phyloP scores from a whole-genome alignment of 1,140 invertebrate genomes.

The Rhyacophila brunnea region DNA sequence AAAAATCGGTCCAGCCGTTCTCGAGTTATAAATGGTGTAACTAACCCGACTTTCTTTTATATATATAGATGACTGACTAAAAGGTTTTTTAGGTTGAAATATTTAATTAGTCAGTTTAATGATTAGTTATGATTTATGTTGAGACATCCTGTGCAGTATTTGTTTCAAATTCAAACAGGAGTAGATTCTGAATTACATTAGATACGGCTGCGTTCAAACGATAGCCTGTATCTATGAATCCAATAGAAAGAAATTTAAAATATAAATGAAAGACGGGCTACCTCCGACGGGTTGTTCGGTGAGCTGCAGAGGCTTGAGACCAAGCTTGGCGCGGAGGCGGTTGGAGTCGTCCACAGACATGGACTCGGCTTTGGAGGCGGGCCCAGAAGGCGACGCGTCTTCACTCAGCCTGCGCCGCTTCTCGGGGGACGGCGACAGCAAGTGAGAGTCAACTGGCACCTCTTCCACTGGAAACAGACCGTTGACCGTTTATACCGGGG shows the following conservation, averaged over 20 bases:
- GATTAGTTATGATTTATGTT: too few species aligned
- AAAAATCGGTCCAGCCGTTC: too few species aligned
- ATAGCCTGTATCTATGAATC: background rate
- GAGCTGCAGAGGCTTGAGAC: slow-evolving; percentile 88
- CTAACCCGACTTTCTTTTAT: too few species aligned
- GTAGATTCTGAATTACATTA: too few species aligned
- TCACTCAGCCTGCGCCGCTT: slow-evolving; percentile 27
- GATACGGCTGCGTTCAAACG: background rate
- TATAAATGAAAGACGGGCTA: background rate
- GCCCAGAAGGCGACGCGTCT: slow-evolving; percentile 40
- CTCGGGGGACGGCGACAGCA: slow-evolving; percentile 35
- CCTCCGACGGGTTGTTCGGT: slow-evolving; percentile 41
- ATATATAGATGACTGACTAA: too few species aligned
- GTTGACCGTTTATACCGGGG: too few species aligned
- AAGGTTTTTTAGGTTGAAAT: too few species aligned
- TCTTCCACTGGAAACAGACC: slow-evolving; percentile 45
- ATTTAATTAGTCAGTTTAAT: too few species aligned
- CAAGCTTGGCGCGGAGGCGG: slow-evolving; percentile 86
- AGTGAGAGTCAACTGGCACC: slow-evolving; percentile 51
- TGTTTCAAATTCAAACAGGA: too few species aligned
- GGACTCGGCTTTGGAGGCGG: slow-evolving; percentile 36
- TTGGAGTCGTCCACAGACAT: slow-evolving; percentile 77
- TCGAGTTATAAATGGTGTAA: too few species aligned
- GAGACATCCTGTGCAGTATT: too few species aligned
- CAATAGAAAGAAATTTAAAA: background rate